Percentiles rank a stretch among this genome's conserved stretches.
Conservation (phyloP, 2,797 vertebrate species). For the Euphonia xanthogaster region DNA sequence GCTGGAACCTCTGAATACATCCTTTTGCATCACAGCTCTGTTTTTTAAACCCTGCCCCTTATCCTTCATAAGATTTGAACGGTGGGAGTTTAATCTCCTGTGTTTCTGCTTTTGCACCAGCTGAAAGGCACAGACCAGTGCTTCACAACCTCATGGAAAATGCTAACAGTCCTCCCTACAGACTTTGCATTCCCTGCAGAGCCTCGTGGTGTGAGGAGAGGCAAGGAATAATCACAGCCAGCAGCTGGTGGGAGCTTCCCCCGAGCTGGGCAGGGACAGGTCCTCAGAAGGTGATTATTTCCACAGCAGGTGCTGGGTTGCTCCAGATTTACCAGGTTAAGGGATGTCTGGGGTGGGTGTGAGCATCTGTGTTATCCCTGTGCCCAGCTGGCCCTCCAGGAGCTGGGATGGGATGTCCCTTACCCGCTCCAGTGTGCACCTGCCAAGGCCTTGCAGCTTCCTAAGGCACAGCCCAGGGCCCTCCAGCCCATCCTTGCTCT, state of each 20-base stretch:
- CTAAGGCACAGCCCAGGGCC: rapidly evolving
- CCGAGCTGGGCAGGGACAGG: not conserved
- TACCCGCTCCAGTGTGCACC: not conserved
- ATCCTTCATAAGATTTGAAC: not conserved
- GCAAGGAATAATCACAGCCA: not conserved
- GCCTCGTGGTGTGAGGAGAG: rapidly evolving
- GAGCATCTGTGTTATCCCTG: not conserved
- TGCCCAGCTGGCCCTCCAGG: rapidly evolving
- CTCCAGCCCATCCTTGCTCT: not conserved
- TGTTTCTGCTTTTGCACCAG: not conserved
- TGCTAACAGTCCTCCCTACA: not conserved
- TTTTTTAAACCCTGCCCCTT: not conserved
- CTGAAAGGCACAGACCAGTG: not conserved
- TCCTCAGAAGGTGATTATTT: not conserved
- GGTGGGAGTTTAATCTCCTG: not conserved
- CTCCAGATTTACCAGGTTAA: not conserved
- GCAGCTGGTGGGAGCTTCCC: not conserved
- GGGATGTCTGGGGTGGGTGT: not conserved
- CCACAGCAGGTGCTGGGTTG: not conserved
- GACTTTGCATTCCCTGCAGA: not conserved
- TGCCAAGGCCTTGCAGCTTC: not conserved
- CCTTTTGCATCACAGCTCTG: not conserved
- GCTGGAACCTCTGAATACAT: not conserved
- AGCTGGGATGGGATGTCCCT: not conserved
- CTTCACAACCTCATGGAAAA: not conserved